Evolutionary conservation across 2,113 vertebrate genomes (phyloP), one percentile per base, ranked within the genome.

Genomic region (Cercopithecus mona): DNA sequence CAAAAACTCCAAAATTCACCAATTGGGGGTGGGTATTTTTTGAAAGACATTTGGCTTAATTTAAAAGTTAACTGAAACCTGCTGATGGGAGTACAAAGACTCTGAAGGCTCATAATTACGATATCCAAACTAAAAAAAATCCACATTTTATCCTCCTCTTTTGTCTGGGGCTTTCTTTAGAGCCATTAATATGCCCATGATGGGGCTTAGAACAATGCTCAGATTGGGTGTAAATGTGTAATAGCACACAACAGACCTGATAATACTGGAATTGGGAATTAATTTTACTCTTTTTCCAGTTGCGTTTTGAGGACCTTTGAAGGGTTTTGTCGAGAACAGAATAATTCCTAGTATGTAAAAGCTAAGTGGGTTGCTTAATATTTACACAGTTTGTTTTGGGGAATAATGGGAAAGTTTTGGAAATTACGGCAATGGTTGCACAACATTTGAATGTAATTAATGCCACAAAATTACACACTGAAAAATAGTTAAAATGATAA

Each of bases 11-110:
- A 23, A 57, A 81, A 85, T 91, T 66, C 55, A 68, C 61, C 89
- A 90, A 3, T 2, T n/a, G 66, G 20, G 13, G 85, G 52, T 83
- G 64, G 35, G 8, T 72, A n/a, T 23, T 82, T 78, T 84, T 73
- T 86, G 83, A 96, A 96, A 94, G 45, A 59, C 10, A 87, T 82
- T 83, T 93, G 40, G 20, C 22, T 91, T 93, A 76, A 64, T 85
- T 91, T 81, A 87, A 96, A 96, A 87, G 66, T 92, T 95, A 92
- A 90, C 52, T 94, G 64, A 96, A 97, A 82, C 20, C 75, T 92
- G 61, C 32, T 94, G 48, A 81, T 70, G 55, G 55, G 55, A 80
- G 25, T 80, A 84, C 78, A 82, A 80, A 93, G 72, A 50, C 25
- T 61, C 79, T 38, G 10, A 35, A 84, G 75, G 43, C 64, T 96